These are phyloP conservation scores for Acronicta alni DNA, from an alignment of 2,888 invertebrate species.

Conservation along the genomic window DNA sequence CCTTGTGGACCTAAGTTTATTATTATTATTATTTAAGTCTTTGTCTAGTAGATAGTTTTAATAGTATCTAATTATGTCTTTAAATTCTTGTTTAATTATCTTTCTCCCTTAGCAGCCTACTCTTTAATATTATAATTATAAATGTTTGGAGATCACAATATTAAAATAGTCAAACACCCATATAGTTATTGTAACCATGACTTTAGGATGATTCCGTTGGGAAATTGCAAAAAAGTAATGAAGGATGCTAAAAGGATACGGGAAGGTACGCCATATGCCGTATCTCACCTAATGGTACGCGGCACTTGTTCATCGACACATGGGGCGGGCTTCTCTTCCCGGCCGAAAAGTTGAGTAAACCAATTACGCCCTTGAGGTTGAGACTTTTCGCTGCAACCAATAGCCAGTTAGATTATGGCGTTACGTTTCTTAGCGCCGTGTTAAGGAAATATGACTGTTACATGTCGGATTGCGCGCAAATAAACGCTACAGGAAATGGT, in stretches of 20 bases:
- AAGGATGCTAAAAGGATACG: background rate
- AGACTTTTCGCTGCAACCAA: slow-evolving; percentile 87
- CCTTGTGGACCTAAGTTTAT: no score
- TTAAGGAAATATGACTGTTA: slow-evolving; percentile 15
- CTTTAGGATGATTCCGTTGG: background rate
- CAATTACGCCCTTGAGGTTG: slow-evolving; percentile 86
- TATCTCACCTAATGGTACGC: slow-evolving; percentile 86
- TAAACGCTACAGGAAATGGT: slow-evolving; percentile 11
- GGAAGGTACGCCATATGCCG: slow-evolving; percentile 45
- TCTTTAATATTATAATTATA: no score
- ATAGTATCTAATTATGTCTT: no score
- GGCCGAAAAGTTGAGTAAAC: slow-evolving; percentile 91
- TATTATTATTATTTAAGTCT: no score
- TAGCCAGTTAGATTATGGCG: slow-evolving; percentile 70
- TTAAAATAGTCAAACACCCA: slow-evolving; percentile 25
- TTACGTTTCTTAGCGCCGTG: slow-evolving; percentile 48
- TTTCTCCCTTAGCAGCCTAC: no score
- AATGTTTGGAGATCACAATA: no score
- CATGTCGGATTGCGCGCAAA: slow-evolving; percentile 13
- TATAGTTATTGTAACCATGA: background rate
- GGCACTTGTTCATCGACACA: slow-evolving; percentile 78
- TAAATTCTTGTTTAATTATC: no score
- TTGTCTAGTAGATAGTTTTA: no score
- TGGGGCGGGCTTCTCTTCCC: slow-evolving; percentile 74
- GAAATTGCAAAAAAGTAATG: slow-evolving; percentile 1